Base-by-base conservation (phyloP, 2,113 vertebrate species). In the Edolisoma coerulescens region DNA sequence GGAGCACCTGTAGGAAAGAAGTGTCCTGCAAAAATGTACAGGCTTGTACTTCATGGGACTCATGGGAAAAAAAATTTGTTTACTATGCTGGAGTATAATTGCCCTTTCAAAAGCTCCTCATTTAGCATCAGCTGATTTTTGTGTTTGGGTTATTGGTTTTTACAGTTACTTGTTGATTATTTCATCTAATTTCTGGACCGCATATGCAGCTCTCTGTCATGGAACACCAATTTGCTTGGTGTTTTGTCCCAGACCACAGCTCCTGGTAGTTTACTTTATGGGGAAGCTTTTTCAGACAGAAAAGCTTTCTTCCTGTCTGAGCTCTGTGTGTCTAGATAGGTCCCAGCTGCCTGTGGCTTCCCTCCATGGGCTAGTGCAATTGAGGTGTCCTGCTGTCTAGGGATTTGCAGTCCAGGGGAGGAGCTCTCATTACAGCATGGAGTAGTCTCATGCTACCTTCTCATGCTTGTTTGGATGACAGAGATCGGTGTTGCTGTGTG, bases 241-340 rank as follows among this genome's bases (percentile, higher is more conserved):
- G 70, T 90, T 92, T 27, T 39, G n/a, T 90, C 2, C 1, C 86
- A 82, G 75, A 79, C 79, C 57, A 24, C 65, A 86, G 65, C 59
- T 95, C 59, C 45, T 88, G 26, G 35, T 90, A 80, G 92, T 96
- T 95, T 96, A 95, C 74, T 90, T 88, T 76, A 87, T 23, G n/a
- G 63, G 81, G 83, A 94, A 85, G 61, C 52, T 79, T 91, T 85
- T 93, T 64, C 56, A 86, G 87, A 93, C 70, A 85, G 67, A 49
- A 70, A 63, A 90, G 42, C 30, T 75, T 83, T 84, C 73, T 95
- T 97, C 82, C 50, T 92, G 53, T 88, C 79, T 95, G 91, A 85
- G 52, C 11, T 63, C 49, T 68, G 30, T 42, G 64, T 74, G n/a
- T 56, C 32, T 39, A 59, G 87, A 96, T 86, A 1, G 3, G 27